Percentiles rank a stretch among this genome's conserved stretches.
Evolutionary conservation across 2,888 invertebrate genomes (phyloP).

Genomic region (Stegophylla sp.): DNA sequence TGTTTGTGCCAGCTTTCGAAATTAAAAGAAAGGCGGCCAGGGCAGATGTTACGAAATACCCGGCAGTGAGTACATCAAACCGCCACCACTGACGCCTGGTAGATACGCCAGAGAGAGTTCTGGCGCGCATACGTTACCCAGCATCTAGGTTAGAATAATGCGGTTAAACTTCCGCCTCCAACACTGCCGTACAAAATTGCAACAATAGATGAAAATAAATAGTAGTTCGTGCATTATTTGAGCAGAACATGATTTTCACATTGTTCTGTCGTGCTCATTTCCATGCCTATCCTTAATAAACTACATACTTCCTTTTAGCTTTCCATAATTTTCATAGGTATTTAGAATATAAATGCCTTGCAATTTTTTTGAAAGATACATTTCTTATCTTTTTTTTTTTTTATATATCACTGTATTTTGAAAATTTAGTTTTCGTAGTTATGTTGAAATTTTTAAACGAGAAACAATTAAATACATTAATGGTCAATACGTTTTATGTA

Average conservation of each 20-base stretch:
- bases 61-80: slow-evolving; percentile 56
- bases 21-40: slow-evolving; percentile 56
- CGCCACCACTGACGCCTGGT: slow-evolving; percentile 51
- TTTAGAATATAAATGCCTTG: neutral
- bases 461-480: no score
- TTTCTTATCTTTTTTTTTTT: neutral
- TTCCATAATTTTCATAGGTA: neutral
- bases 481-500: no score
- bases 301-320: slow-evolving; percentile 9
- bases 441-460: no score
- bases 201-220: slow-evolving; percentile 53
- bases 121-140: slow-evolving; percentile 31
- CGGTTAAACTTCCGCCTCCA: slow-evolving; percentile 57
- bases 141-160: slow-evolving; percentile 59
- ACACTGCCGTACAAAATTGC: slow-evolving; percentile 30
- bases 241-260: slow-evolving; percentile 53
- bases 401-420: no score
- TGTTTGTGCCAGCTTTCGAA: slow-evolving; percentile 48
- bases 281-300: slow-evolving; percentile 3
- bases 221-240: slow-evolving; percentile 42
- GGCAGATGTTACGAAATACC: slow-evolving; percentile 58
- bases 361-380: neutral
- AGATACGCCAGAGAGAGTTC: slow-evolving; percentile 55
- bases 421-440: no score
- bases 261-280: slow-evolving; percentile 34